These are phyloP conservation scores for Pseudococcus viburni DNA, from an alignment of 2,888 invertebrate genomes.

Conservation along the genomic window DNA sequence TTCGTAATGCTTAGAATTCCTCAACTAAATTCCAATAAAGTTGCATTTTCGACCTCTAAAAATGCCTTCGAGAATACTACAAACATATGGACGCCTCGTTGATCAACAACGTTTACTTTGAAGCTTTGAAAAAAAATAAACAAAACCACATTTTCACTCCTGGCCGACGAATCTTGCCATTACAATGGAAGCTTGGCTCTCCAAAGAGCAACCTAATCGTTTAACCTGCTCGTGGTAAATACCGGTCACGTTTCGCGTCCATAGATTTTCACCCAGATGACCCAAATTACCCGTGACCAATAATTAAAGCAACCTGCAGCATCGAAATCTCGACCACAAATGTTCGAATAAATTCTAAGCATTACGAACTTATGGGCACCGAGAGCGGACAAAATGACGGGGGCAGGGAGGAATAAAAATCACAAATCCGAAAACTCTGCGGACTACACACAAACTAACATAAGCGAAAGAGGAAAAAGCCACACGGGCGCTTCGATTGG, in stretches of 20 bases:
- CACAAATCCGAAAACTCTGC: constrained; percentile 51
- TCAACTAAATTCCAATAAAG: no score
- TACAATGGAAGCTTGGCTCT: background rate
- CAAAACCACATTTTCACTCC: no score
- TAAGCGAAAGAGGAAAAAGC: constrained; percentile 26
- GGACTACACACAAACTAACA: constrained; percentile 45
- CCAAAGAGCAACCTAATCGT: background rate
- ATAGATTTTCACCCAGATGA: constrained; percentile 39
- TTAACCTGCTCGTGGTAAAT: background rate
- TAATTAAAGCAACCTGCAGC: background rate
- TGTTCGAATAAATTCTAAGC: background rate
- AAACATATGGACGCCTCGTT: no score
- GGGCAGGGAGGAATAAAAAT: background rate
- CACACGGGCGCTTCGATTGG: background rate
- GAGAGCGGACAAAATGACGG: background rate
- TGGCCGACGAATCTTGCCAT: no score
- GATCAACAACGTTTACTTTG: no score
- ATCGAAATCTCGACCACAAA: background rate
- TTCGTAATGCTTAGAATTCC: background rate
- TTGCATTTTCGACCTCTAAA: no score
- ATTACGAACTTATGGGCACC: background rate
- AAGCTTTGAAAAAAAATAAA: no score
- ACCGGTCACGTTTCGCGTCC: constrained; percentile 19
- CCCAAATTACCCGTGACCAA: constrained; percentile 42
- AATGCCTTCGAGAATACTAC: no score